Evolutionary conservation across 2,113 vertebrate genomes (phyloP).

Genomic region (Archilochus colubris): DNA sequence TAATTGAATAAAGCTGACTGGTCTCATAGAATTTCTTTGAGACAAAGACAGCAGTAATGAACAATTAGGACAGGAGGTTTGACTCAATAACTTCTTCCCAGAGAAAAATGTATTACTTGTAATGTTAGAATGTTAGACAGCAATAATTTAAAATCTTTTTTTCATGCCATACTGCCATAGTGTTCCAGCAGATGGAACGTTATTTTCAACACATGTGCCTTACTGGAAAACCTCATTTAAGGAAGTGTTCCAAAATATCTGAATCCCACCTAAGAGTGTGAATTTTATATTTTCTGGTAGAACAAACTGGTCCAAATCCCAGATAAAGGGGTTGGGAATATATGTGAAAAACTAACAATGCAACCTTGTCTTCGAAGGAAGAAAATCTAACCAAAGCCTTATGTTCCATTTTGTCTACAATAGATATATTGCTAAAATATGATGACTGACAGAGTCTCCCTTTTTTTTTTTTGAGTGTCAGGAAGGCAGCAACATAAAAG

Average conservation of each 20-base stretch:
- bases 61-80: slow-evolving; percentile 48
- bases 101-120: slow-evolving; percentile 53
- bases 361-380: background rate
- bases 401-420: background rate
- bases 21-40: slow-evolving; percentile 44
- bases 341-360: background rate
- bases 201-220: background rate
- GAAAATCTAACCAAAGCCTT: background rate
- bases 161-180: background rate
- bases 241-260: background rate
- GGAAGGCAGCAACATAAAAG: background rate
- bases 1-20: slow-evolving; percentile 27
- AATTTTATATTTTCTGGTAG: background rate
- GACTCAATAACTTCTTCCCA: background rate
- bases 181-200: background rate
- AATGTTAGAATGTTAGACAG: slow-evolving; percentile 26
- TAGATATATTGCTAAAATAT: background rate
- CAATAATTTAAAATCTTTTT: slow-evolving; percentile 42
- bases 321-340: background rate
- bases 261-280: background rate
- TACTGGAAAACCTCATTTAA: background rate
- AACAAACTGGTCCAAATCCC: background rate
- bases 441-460: background rate
- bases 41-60: slow-evolving; percentile 62
- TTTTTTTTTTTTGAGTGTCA: background rate